Conservation (phyloP, 2,113 vertebrate species). For the Furnarius figulus region DNA sequence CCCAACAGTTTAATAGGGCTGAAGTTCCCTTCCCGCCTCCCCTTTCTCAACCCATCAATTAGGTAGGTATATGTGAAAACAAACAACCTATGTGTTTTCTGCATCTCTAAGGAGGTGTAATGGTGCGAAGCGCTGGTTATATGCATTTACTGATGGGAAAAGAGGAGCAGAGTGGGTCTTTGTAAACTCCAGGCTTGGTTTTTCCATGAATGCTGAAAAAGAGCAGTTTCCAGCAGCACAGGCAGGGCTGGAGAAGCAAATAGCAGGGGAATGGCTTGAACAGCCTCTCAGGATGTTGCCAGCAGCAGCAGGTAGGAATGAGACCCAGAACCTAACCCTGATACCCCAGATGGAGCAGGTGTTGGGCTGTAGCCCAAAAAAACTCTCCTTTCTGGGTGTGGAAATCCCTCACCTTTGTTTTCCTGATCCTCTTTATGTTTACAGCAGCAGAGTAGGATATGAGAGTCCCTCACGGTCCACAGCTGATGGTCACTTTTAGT, state of each 20-base stretch:
- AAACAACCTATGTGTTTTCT: conserved; percentile 64
- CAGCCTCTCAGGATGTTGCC: neutral
- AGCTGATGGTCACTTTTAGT: neutral
- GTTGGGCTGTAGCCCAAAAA: neutral
- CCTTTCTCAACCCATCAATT: conserved; percentile 63
- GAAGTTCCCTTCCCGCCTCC: conserved; percentile 29
- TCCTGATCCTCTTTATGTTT: neutral
- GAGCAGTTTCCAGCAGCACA: neutral
- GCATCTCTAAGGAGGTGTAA: conserved; percentile 48
- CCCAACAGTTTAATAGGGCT: conserved; percentile 45
- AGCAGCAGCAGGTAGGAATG: neutral
- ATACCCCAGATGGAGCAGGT: fast-evolving
- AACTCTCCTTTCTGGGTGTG: no score
- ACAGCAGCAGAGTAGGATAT: neutral
- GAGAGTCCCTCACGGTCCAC: fast-evolving
- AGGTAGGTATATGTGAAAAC: conserved; percentile 60
- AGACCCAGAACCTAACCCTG: neutral
- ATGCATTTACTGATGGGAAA: neutral
- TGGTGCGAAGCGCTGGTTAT: neutral
- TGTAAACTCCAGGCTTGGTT: neutral
- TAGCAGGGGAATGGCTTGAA: neutral
- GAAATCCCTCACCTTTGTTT: neutral
- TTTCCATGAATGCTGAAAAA: neutral
- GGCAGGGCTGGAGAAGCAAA: neutral
- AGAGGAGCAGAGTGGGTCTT: neutral